Conservation (phyloP, 2,888 invertebrate genomes). For the Thereva unica region DNA sequence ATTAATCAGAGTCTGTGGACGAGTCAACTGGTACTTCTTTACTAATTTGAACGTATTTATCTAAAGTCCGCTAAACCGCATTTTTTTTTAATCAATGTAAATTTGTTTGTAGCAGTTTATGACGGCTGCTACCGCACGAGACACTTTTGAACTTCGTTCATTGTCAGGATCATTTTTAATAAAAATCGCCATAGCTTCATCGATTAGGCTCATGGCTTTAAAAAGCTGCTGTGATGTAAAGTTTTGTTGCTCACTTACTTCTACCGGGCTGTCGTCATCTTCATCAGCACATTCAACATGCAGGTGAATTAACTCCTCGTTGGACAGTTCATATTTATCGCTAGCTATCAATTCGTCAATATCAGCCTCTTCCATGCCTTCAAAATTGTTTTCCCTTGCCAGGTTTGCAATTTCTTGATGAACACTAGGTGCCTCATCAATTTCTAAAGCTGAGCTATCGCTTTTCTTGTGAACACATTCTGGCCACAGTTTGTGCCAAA, state of each 20-base stretch:
- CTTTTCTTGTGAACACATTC: constrained; percentile 35
- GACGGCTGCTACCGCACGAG: background rate
- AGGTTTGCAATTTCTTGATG: constrained; percentile 36
- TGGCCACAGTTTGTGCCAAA: constrained; percentile 37
- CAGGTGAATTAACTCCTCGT: background rate
- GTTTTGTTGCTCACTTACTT: background rate
- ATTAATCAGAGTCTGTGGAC: background rate
- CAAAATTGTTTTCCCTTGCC: constrained; percentile 35
- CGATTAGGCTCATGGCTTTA: background rate
- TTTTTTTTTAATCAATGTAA: background rate
- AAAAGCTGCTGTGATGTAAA: background rate
- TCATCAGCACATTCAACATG: background rate
- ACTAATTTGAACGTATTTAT: background rate
- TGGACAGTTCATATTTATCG: background rate
- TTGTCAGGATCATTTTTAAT: background rate
- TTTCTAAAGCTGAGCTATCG: background rate
- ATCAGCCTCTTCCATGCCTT: background rate
- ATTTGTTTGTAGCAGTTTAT: background rate
- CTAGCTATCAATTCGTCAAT: background rate
- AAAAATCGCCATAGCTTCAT: constrained; percentile 1
- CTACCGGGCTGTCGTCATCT: background rate
- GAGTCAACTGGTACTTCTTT: background rate
- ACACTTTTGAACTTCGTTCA: background rate
- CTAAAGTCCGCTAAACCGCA: background rate
- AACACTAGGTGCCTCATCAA: constrained; percentile 23